Evolutionary conservation across 2,888 invertebrate genomes (phyloP).

Genomic region (Morinoia aosen): DNA sequence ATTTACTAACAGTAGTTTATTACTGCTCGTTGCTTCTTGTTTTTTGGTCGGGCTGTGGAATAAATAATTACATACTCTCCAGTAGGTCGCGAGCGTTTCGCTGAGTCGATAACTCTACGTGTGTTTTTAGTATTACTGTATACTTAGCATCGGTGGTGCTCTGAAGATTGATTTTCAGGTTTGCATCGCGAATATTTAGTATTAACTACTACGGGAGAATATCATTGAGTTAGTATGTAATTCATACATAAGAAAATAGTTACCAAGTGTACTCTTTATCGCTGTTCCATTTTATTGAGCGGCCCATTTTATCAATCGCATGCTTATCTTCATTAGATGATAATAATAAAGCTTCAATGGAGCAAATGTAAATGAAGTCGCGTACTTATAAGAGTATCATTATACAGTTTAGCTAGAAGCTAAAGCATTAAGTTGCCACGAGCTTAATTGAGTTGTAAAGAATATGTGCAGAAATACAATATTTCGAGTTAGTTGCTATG

Average conservation of each 20-base stretch:
- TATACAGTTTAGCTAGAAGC: slow-evolving; percentile 8
- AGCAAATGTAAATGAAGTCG: slow-evolving; percentile 24
- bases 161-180: slow-evolving; percentile 1
- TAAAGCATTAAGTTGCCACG: slow-evolving; percentile 7
- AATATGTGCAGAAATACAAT: not conserved
- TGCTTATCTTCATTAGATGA: slow-evolving; percentile 43
- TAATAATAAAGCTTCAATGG: slow-evolving; percentile 32
- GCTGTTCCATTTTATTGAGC: slow-evolving; percentile 32
- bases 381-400: slow-evolving; percentile 49
- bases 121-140: slow-evolving; percentile 22
- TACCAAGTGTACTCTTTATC: slow-evolving; percentile 26
- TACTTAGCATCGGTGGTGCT: not conserved
- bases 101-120: not conserved
- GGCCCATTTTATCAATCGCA: slow-evolving; percentile 26
- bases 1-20: slow-evolving; percentile 42
- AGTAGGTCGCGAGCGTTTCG: slow-evolving; percentile 17
- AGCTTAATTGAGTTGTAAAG: slow-evolving; percentile 39
- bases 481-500: not conserved
- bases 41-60: slow-evolving; percentile 44
- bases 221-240: slow-evolving; percentile 37
- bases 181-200: slow-evolving; percentile 40
- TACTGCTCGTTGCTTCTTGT: slow-evolving; percentile 33
- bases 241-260: slow-evolving; percentile 18
- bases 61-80: not conserved
- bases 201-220: slow-evolving; percentile 36